Conservation (phyloP, 1,140 invertebrate genomes). For the Teleogryllus occipitalis region DNA sequence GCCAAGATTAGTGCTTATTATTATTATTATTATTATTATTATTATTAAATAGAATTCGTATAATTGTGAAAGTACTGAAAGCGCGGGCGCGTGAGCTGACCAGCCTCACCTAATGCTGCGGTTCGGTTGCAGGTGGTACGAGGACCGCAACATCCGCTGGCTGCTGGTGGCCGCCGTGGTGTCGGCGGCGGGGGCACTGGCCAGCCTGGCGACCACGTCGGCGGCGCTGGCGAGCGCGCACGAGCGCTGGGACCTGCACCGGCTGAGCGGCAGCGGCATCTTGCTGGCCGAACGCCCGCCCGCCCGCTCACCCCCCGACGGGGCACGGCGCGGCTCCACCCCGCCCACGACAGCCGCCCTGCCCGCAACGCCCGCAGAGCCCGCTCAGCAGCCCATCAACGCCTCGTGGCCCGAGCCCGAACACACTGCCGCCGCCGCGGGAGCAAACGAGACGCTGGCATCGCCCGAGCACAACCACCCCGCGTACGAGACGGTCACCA, state of each 20-base stretch:
- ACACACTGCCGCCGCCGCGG: neutral
- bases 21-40: neutral
- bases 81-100: neutral
- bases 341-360: neutral
- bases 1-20: too few species aligned
- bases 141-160: conserved; percentile 52
- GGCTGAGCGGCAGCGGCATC: neutral
- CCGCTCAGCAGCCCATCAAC: neutral
- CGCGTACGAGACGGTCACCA: neutral
- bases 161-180: conserved; percentile 39
- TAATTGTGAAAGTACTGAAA: neutral
- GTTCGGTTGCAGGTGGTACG: conserved; percentile 45
- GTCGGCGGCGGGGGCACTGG: conserved; percentile 26
- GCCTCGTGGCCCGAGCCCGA: neutral
- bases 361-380: neutral
- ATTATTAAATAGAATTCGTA: neutral
- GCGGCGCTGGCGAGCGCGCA: conserved; percentile 27
- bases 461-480: too few species aligned
- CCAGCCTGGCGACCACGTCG: conserved; percentile 29
- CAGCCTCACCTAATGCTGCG: neutral
- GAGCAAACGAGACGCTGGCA: neutral
- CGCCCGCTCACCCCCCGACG: neutral
- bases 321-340: too few species aligned
- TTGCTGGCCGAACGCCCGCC: neutral
- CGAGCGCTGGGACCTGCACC: neutral